Conservation (phyloP, 2,797 vertebrate species). For the Onychomys leucogaster region DNA sequence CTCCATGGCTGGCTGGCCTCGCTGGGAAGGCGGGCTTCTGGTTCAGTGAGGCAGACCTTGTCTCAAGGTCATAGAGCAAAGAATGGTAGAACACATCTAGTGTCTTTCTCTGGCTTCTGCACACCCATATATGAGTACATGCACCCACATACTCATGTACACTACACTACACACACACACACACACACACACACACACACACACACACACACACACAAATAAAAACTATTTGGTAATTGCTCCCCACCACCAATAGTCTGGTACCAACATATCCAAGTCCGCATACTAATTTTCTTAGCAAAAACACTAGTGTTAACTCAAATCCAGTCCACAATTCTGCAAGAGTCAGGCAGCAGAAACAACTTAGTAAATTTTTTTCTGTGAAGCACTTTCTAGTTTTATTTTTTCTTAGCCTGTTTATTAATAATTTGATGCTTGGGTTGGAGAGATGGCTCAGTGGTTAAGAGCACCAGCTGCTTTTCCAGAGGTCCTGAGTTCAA, state of each 20-base stretch:
- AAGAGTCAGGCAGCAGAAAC: slow-evolving; percentile 5
- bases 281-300: slow-evolving; percentile 8
- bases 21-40: neutral
- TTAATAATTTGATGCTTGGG: neutral
- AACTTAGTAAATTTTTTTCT: neutral
- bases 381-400: neutral
- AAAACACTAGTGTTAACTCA: neutral
- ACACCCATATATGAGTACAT: neutral
- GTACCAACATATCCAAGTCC: neutral
- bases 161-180: neutral
- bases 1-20: fast-evolving
- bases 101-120: neutral
- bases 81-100: neutral
- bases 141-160: neutral
- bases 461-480: too few relatives aligned
- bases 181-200: neutral
- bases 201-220: neutral
- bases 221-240: neutral
- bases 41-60: neutral
- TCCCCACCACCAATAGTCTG: neutral
- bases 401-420: slow-evolving; percentile 5
- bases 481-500: too few relatives aligned
- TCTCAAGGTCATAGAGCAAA: neutral
- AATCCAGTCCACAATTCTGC: slow-evolving; percentile 1
- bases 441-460: too few relatives aligned